A percentile compares a stretch with the other conserved stretches of the same genome.
These are phyloP conservation scores for Philonicus albiceps DNA, from an alignment of 2,888 invertebrate genomes.

Conservation along the genomic window DNA sequence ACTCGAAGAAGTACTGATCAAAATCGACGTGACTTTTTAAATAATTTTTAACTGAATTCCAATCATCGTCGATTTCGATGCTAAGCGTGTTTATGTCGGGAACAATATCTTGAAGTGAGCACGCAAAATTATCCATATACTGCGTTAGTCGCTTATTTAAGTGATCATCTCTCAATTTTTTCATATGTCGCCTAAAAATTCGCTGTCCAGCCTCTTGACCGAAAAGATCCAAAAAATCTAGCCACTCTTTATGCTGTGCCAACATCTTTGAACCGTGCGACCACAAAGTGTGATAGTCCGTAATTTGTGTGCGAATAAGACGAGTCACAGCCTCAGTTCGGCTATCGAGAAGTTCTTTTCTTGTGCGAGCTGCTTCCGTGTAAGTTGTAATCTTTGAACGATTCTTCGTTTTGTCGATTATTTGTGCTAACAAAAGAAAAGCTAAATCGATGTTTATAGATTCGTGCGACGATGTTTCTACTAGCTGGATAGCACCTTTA, in stretches of 20 bases:
- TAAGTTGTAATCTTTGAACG: conserved; percentile 74
- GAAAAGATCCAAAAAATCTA: conserved; percentile 87
- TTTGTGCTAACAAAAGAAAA: conserved; percentile 87
- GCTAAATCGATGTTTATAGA: conserved; percentile 96
- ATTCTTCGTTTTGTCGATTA: conserved; percentile 87
- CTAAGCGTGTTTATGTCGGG: conserved; percentile 77
- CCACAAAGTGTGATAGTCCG: conserved; percentile 86
- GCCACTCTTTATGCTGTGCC: conserved; percentile 87
- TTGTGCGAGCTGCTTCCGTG: conserved; percentile 82
- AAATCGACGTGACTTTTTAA: conserved; percentile 93
- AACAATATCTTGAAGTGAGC: conserved; percentile 78
- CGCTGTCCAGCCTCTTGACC: conserved; percentile 84
- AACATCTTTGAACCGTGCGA: conserved; percentile 86
- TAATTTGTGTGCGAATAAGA: conserved; percentile 83
- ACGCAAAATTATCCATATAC: conserved; percentile 80
- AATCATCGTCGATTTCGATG: conserved; percentile 73
- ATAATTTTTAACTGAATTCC: conserved; percentile 86
- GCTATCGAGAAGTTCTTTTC: conserved; percentile 87
- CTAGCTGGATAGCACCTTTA: conserved; percentile 84
- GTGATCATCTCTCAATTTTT: conserved; percentile 82
- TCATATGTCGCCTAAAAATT: conserved; percentile 79
- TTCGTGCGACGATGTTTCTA: conserved; percentile 95
- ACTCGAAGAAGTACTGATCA: conserved; percentile 89
- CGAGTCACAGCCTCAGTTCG: conserved; percentile 91
- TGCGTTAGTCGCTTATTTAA: conserved; percentile 77